A percentile compares a stretch with the other conserved stretches of the same genome.
These are phyloP conservation scores for Dolomedes plantarius DNA, from an alignment of 2,888 invertebrate species.

Conservation along the genomic window DNA sequence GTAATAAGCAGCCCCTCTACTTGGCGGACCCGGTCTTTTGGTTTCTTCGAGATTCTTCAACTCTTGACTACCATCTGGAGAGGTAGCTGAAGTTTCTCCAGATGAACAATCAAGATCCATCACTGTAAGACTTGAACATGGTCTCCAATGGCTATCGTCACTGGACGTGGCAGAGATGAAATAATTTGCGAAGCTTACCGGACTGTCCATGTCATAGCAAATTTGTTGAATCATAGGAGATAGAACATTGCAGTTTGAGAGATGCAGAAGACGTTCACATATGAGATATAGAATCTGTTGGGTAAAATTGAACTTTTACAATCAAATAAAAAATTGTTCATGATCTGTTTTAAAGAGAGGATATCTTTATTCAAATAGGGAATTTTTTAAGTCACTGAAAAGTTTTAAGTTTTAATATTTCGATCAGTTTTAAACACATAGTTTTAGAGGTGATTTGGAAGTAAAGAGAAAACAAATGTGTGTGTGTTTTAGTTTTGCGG, in stretches of 20 bases:
- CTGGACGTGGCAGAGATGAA: slow-evolving; percentile 70
- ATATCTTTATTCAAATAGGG: too few species aligned
- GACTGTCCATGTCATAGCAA: slow-evolving; percentile 70
- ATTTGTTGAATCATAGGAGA: slow-evolving; percentile 64
- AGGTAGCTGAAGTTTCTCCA: slow-evolving; percentile 38
- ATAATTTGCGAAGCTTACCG: slow-evolving; percentile 70
- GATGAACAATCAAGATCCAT: slow-evolving; percentile 62
- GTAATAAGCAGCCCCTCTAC: slow-evolving; percentile 63
- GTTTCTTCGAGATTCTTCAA: slow-evolving; percentile 22
- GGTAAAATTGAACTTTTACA: background rate
- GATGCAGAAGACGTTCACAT: slow-evolving; percentile 82
- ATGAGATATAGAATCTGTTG: slow-evolving; percentile 85
- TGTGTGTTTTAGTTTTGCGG: too few species aligned
- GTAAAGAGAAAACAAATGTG: too few species aligned
- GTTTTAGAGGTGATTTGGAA: too few species aligned
- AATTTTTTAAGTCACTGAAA: too few species aligned
- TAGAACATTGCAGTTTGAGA: slow-evolving; percentile 62
- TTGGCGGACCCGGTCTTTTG: slow-evolving; percentile 49
- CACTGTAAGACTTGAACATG: slow-evolving; percentile 60
- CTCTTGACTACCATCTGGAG: slow-evolving; percentile 57
- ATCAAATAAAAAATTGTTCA: too few species aligned
- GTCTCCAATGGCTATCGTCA: slow-evolving; percentile 60
- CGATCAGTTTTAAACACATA: too few species aligned
- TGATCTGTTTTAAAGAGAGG: background rate
- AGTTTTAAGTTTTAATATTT: too few species aligned